Conservation (phyloP, 2,113 vertebrate genomes). For the Columbina picui region DNA sequence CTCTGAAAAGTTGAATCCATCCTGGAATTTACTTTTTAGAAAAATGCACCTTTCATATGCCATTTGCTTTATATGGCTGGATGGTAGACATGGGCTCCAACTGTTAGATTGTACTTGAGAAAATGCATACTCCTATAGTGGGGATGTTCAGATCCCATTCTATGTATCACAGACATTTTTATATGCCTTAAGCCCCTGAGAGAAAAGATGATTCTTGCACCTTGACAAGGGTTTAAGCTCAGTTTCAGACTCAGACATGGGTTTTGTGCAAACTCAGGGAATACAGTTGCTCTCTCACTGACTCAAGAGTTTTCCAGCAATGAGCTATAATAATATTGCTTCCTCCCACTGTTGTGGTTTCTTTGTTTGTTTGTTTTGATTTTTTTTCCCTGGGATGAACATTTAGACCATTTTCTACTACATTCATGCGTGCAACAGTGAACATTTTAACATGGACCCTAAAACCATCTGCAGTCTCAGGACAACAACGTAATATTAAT, state of each 20-base stretch:
- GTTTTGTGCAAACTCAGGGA: background rate
- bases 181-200: background rate
- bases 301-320: background rate
- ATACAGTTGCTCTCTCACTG: background rate
- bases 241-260: background rate
- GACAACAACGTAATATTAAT: background rate
- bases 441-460: background rate
- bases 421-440: background rate
- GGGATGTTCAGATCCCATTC: background rate
- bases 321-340: background rate
- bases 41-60: background rate
- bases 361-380: accelerated
- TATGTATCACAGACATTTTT: background rate
- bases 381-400: background rate
- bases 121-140: background rate
- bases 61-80: background rate
- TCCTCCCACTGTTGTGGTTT: background rate
- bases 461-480: background rate
- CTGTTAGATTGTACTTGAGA: background rate
- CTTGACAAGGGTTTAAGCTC: background rate
- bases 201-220: background rate
- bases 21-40: background rate
- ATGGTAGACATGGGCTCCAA: background rate
- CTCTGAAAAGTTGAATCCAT: background rate
- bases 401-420: background rate